Base-by-base conservation (phyloP, 2,797 vertebrate genomes). In the Hylomyscus alleni region DNA sequence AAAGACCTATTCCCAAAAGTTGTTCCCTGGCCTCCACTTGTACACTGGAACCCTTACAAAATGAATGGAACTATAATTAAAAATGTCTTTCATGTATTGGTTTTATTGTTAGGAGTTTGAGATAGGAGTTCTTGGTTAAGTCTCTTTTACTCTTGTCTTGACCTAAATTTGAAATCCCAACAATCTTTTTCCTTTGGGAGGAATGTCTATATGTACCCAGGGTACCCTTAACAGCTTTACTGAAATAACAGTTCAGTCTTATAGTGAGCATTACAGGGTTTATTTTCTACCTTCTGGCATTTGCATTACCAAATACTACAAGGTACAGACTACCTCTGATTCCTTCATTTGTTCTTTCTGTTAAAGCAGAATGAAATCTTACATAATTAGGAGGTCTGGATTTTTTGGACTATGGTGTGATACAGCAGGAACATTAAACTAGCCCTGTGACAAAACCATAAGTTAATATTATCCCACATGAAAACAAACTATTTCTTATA, bases 51-150 rank as follows among this genome's bases (percentile, higher is more conserved):
- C 31, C 6, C 22, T 4, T 72, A 37, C 9, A 65, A 29, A 86
- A 72, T 86, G 37, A 85, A 69, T 69, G 22, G 22, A 86, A 86
- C 65, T 37, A n/a, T 37, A 37, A 54, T 37, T 78, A 92, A 34
- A 10, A 60, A 60, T 31, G n/a, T 67, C 8, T 95, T 87, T 90
- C 10, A 26, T 69, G 24, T 90, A 62, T 93, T 94, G 81, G 62
- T 65, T 78, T 76, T 89, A 47, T 60, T 91, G 89, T 95, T 83
- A 91, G 84, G 73, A 89, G 44, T 92, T 91, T 94, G 78, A 56
- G 44, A 20, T 93, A 22, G n/a, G n/a, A 17, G 85, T n/a, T 13
- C 4, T 94, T 77, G 82, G 11, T 96, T 73, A 20, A 91, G 0
- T 60, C 19, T 6, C 15, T 91, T 26, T 91, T 96, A 75, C 6